Percentiles rank a stretch among this genome's conserved stretches.
phyloP scores from a whole-genome alignment of 2,888 invertebrate genomes.

The Drosophila pegasa region DNA sequence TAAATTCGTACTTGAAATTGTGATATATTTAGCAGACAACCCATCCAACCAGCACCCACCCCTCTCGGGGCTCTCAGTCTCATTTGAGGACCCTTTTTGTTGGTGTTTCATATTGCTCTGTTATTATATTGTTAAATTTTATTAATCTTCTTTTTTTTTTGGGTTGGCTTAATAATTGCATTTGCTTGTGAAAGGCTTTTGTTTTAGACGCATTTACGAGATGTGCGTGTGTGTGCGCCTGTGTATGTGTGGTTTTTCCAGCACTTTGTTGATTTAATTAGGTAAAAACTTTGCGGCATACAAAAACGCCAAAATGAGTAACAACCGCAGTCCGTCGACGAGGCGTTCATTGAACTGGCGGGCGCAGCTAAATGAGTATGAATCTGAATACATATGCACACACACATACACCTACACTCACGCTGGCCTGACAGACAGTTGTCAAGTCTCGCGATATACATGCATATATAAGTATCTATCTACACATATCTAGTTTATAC shows the following conservation, averaged over 20 bases:
- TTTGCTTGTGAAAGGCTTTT: slow-evolving; percentile 41
- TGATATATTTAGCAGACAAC: slow-evolving; percentile 18
- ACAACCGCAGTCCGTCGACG: slow-evolving; percentile 47
- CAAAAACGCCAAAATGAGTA: slow-evolving; percentile 68
- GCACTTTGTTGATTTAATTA: slow-evolving; percentile 71
- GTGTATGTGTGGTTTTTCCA: slow-evolving; percentile 44
- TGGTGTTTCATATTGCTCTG: neutral
- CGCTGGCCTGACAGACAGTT: slow-evolving; percentile 6
- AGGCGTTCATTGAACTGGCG: slow-evolving; percentile 65
- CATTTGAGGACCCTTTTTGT: neutral
- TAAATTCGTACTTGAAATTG: slow-evolving; percentile 40
- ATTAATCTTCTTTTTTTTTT: slow-evolving; percentile 8
- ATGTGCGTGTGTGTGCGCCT: slow-evolving; percentile 1
- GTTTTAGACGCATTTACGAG: slow-evolving; percentile 25
- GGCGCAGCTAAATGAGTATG: slow-evolving; percentile 39
- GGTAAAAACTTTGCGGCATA: slow-evolving; percentile 67
- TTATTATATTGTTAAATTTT: slow-evolving; percentile 41
- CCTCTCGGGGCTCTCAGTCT: neutral
- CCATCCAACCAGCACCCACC: too few relatives aligned
- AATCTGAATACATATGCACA: slow-evolving; percentile 8
- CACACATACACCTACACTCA: neutral
- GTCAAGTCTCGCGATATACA: slow-evolving; percentile 1
- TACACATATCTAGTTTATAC: neutral
- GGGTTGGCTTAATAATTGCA: slow-evolving; percentile 53
- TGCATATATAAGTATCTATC: neutral